A percentile compares a stretch with the other conserved stretches of the same genome.
Conservation (phyloP, 2,888 invertebrate genomes). For the Nasonovia ribisnigri region DNA sequence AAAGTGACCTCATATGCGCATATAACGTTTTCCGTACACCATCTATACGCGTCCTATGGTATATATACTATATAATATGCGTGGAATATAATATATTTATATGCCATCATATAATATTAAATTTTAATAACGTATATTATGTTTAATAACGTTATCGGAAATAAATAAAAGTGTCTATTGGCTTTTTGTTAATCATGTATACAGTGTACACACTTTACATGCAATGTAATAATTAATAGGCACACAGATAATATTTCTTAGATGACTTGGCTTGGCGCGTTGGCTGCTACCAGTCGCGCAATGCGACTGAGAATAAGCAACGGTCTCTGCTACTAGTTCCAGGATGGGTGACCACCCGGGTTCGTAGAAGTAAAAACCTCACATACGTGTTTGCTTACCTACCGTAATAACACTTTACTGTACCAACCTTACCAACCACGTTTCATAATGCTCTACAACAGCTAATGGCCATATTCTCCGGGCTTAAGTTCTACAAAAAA, state of each 20-base stretch:
- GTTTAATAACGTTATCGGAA: background rate
- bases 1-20: background rate
- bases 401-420: too few relatives aligned
- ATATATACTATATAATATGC: background rate
- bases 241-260: background rate
- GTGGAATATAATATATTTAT: background rate
- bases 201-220: background rate
- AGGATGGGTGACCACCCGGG: too few relatives aligned
- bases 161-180: background rate
- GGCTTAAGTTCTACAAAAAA: too few relatives aligned
- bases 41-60: background rate
- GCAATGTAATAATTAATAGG: background rate
- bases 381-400: too few relatives aligned
- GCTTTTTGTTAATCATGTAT: background rate
- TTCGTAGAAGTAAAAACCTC: too few relatives aligned
- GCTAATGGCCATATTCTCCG: too few relatives aligned
- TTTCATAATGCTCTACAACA: too few relatives aligned
- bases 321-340: too few relatives aligned
- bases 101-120: background rate
- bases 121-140: background rate
- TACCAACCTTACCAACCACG: too few relatives aligned
- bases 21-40: background rate
- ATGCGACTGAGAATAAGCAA: too few relatives aligned
- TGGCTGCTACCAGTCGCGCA: too few relatives aligned
- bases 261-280: too few relatives aligned